Conservation (phyloP, 2,888 invertebrate genomes). For the Zootermopsis nevadensis region DNA sequence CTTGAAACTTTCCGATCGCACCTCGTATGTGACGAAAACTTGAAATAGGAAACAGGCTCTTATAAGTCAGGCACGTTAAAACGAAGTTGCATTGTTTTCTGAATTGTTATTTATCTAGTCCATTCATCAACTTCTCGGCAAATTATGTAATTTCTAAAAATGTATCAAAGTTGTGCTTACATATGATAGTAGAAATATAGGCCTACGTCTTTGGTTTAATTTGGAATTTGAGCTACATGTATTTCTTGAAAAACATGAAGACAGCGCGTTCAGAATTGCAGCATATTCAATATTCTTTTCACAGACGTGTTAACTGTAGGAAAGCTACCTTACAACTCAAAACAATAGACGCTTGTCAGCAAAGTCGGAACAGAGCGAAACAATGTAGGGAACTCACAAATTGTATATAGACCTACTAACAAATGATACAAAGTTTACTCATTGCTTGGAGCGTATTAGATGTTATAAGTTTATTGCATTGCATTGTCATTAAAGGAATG, state of each 20-base stretch:
- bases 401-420: neutral
- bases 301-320: too few relatives aligned
- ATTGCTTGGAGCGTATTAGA: neutral
- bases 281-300: too few relatives aligned
- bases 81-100: neutral
- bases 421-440: neutral
- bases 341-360: too few relatives aligned
- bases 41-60: neutral
- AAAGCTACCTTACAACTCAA: too few relatives aligned
- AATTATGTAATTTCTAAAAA: slow-evolving; percentile 8
- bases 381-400: slow-evolving; percentile 8
- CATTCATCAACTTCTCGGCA: neutral
- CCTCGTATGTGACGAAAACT: neutral
- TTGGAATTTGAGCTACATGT: neutral
- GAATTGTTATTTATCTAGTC: neutral
- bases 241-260: neutral
- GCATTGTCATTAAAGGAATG: too few relatives aligned
- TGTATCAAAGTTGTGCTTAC: slow-evolving; percentile 9
- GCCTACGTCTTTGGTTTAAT: neutral
- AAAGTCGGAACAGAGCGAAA: neutral
- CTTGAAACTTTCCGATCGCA: too few relatives aligned
- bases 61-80: neutral
- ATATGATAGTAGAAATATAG: neutral
- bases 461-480: too few relatives aligned
- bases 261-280: too few relatives aligned